A percentile compares a stretch with the other conserved stretches of the same genome.
These are phyloP conservation scores for Elysia crispata DNA, from an alignment of 2,888 invertebrate species.

Conservation along the genomic window DNA sequence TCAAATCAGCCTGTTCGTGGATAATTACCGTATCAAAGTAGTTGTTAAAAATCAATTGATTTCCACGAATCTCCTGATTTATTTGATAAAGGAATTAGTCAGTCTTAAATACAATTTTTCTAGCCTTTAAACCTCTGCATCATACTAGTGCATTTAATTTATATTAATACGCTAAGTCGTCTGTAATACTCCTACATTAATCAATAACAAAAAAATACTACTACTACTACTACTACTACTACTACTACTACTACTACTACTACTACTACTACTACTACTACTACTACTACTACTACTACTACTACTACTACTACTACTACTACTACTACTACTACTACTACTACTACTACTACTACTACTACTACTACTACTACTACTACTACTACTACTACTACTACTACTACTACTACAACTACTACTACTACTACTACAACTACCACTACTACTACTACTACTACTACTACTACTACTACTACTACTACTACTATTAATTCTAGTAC, in stretches of 20 bases:
- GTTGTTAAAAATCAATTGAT: too few species aligned
- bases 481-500: conserved; percentile 19
- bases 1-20: too few species aligned
- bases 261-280: conserved; percentile 3
- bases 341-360: not conserved
- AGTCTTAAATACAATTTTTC: too few species aligned
- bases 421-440: not conserved
- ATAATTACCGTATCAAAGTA: too few species aligned
- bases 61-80: too few species aligned
- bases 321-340: conserved; percentile 1
- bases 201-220: too few species aligned
- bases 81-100: too few species aligned
- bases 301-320: conserved; percentile 1
- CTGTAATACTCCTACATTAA: not conserved
- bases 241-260: conserved; percentile 7
- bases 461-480: conserved; percentile 22
- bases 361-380: conserved; percentile 9
- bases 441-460: conserved; percentile 6
- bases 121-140: too few species aligned
- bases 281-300: conserved; percentile 9
- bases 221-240: conserved; percentile 9
- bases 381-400: conserved; percentile 9
- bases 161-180: not conserved
- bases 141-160: not conserved
- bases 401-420: conserved; percentile 3